A percentile compares a stretch with the other conserved stretches of the same genome.
phyloP scores from a whole-genome alignment of 2,797 vertebrate species.

The Acridotheres tristis region DNA sequence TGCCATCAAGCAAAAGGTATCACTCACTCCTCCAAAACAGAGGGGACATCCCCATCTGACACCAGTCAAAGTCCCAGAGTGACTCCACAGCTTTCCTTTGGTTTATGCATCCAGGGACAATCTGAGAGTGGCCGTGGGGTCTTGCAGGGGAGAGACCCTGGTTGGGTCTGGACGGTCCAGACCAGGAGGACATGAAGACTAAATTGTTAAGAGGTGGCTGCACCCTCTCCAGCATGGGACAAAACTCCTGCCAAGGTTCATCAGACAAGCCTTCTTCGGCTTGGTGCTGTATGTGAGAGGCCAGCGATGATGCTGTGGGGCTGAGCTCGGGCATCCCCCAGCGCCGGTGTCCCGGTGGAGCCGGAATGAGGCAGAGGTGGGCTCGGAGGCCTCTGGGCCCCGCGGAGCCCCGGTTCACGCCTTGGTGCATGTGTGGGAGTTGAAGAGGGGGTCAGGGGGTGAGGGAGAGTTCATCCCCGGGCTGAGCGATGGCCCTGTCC shows the following conservation, averaged over 20 bases:
- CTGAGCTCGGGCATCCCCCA: rapidly evolving
- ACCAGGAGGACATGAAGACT: background rate
- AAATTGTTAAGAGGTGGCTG: background rate
- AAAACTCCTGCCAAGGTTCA: rapidly evolving
- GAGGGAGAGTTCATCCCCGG: conserved; percentile 80
- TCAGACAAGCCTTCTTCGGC: rapidly evolving
- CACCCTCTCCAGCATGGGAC: background rate
- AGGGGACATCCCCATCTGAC: background rate
- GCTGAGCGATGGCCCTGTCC: conserved; percentile 65
- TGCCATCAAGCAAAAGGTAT: background rate
- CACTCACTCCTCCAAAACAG: background rate
- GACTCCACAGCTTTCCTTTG: background rate
- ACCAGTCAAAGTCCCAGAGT: background rate
- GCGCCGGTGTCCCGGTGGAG: background rate
- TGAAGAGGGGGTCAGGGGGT: conserved; percentile 81
- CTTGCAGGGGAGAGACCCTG: rapidly evolving
- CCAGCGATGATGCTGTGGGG: background rate
- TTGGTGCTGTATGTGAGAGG: background rate
- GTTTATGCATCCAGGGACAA: background rate
- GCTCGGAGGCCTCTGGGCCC: conserved; percentile 17
- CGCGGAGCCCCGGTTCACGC: background rate
- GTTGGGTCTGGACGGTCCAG: background rate
- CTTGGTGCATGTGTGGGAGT: conserved; percentile 59
- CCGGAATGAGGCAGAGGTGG: background rate
- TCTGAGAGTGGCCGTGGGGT: rapidly evolving